These are phyloP conservation scores for Synanthedon vespiformis DNA, from an alignment of 2,888 invertebrate species.

Conservation along the genomic window DNA sequence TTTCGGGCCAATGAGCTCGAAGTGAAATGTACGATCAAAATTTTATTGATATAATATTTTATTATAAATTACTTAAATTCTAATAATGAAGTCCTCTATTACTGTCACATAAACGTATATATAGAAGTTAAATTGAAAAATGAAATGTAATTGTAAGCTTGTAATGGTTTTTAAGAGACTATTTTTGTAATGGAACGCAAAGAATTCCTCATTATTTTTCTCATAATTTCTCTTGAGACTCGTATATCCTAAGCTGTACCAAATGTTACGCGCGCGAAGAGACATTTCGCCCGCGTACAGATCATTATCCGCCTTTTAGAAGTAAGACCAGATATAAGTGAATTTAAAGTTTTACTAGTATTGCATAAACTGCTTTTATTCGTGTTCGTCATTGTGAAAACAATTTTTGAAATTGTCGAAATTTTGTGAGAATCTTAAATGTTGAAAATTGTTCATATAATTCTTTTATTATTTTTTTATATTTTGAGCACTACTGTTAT, in stretches of 20 bases:
- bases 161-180: conserved; percentile 5
- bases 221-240: too few species aligned
- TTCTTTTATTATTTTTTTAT: neutral
- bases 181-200: conserved; percentile 4
- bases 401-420: too few species aligned
- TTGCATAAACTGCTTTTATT: too few species aligned
- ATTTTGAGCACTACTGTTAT: neutral
- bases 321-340: conserved; percentile 25
- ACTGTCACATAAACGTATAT: too few species aligned
- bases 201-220: neutral
- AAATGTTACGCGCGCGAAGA: neutral
- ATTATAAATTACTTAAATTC: too few species aligned
- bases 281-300: conserved; percentile 44
- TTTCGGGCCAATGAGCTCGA: too few species aligned
- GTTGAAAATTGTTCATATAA: neutral
- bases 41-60: too few species aligned
- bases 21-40: too few species aligned
- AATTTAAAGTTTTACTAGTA: neutral
- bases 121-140: conserved; percentile 2
- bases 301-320: conserved; percentile 53
- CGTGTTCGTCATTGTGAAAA: too few species aligned
- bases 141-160: conserved; percentile 3
- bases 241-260: conserved; percentile 4
- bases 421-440: neutral
- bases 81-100: too few species aligned